A percentile compares a stretch with the other conserved stretches of the same genome.
phyloP scores from a whole-genome alignment of 2,797 vertebrate genomes.

The Lycodopsis pacificus region DNA sequence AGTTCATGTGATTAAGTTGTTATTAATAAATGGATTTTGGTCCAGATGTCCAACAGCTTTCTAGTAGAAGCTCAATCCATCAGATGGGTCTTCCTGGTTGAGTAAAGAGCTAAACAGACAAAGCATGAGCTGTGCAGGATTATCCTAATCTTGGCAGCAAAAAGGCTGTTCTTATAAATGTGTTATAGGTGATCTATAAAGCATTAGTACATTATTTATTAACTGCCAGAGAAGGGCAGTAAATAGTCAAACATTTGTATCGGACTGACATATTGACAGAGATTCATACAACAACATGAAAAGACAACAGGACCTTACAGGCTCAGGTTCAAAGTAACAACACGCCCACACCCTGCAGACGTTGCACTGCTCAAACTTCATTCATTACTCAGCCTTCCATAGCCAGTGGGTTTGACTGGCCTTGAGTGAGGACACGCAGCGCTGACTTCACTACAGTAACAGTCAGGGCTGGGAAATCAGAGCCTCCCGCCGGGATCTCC shows the following conservation, averaged over 20 bases:
- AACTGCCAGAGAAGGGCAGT: background rate
- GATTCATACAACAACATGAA: background rate
- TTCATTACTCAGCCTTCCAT: conserved; percentile 43
- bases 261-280: background rate
- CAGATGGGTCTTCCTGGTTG: background rate
- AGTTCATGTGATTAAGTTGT: background rate
- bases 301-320: conserved; percentile 22
- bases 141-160: background rate
- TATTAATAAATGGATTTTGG: background rate
- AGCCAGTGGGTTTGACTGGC: conserved; percentile 46
- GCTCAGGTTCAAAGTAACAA: conserved; percentile 22
- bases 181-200: background rate
- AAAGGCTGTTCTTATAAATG: background rate
- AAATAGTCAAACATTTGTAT: background rate
- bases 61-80: background rate
- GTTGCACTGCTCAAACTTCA: conserved; percentile 41
- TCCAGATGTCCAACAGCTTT: background rate
- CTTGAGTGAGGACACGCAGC: conserved; percentile 66
- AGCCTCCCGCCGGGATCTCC: conserved; percentile 68
- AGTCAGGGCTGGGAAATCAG: conserved; percentile 71
- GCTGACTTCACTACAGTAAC: conserved; percentile 75
- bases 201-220: background rate
- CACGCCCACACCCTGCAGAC: conserved; percentile 45
- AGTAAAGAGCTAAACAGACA: background rate
- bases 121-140: background rate